Base-by-base conservation (phyloP, 1,140 invertebrate species). In the Zaprionus lachaisei region DNA sequence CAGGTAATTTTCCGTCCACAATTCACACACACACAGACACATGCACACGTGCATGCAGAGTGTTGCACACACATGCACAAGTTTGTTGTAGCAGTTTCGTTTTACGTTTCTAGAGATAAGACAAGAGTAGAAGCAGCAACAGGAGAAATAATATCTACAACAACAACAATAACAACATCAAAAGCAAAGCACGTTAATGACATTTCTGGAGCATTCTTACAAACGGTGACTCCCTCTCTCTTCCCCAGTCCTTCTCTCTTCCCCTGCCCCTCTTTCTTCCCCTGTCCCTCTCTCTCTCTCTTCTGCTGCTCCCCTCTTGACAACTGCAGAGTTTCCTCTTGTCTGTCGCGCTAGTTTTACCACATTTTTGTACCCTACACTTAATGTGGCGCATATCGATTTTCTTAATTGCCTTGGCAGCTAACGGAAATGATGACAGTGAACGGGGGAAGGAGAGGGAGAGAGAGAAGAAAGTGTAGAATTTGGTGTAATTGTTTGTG, bases 161-260 rank as follows among this genome's bases (percentile, higher is more conserved):
- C 22, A 57, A 37, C 20, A 38, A 26, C 22, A 64, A 51, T 49
- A 71, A 58, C 7, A 58, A 69, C 60, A 80, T 72, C 64, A 67
- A 80, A 83, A 79, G 80, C 68, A 77, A 85, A 74, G 72, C 76
- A 83, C 64, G 72, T 80, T 85, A 86, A 82, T 86, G 79, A 86
- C 77, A 75, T 85, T 86, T 77, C 70, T 86, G 63, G 83, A 86
- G 79, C 83, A 86, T 77, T 86, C 72, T 76, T 68, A 66, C 67
- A 80, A 56, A 77, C 68, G 41, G 26, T 64, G 56, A 61, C 47
- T 49, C 41, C 54, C 56, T 38, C 54, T 54, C 22, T 51, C 20
- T 9, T 51, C 38, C 22, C 44, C 41, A 15, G 20, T 1, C 20
- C 20, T 1, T 14, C 28, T 34, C 20, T 31, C 20, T 22, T 47